phyloP scores from a whole-genome alignment of 2,113 vertebrate genomes.

The Poicephalus meyeri region DNA sequence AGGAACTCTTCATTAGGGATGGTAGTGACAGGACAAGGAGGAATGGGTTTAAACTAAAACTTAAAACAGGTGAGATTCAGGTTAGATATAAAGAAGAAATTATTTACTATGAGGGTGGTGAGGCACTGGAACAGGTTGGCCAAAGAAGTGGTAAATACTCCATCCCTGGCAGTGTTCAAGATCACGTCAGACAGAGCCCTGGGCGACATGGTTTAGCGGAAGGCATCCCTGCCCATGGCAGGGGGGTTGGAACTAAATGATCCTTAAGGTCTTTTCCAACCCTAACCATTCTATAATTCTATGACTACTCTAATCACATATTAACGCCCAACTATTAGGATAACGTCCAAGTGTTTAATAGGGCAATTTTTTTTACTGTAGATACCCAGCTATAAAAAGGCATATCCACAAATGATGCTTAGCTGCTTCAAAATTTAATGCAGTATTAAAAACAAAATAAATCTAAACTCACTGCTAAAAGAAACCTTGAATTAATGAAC shows the following conservation, averaged over 20 bases:
- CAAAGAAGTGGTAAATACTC: background rate
- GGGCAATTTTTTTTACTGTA: background rate
- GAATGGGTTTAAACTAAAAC: background rate
- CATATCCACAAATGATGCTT: background rate
- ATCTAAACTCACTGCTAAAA: background rate
- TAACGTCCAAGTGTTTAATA: background rate
- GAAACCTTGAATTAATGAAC: background rate
- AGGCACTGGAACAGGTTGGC: background rate
- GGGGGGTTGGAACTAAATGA: background rate
- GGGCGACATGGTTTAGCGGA: background rate
- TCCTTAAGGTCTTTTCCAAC: background rate
- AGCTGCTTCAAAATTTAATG: background rate
- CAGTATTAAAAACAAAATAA: background rate
- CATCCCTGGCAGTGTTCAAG: background rate
- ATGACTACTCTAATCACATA: background rate
- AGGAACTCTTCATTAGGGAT: background rate
- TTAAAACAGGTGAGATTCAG: background rate
- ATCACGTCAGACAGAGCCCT: background rate
- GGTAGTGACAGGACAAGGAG: background rate
- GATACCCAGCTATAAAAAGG: background rate
- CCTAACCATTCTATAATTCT: background rate
- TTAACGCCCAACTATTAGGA: background rate
- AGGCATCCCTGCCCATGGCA: background rate
- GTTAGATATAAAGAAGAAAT: background rate
- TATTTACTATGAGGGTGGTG: background rate